phyloP scores from a whole-genome alignment of 2,113 vertebrate genomes.

The Neogobius melanostomus region DNA sequence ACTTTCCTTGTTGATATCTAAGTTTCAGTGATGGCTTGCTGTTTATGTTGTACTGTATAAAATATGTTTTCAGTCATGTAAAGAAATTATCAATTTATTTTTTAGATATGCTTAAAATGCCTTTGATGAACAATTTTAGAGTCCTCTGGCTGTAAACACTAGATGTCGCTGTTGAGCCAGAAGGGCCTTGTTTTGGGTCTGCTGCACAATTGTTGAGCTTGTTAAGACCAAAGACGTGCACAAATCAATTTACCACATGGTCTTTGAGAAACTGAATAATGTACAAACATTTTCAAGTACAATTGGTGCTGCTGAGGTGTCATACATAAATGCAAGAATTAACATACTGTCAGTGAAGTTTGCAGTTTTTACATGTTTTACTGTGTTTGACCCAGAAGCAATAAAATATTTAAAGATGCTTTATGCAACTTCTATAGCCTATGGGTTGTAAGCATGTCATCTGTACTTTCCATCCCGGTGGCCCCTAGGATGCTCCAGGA shows the following conservation, averaged over 20 bases:
- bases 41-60: slow-evolving; percentile 20
- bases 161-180: slow-evolving; percentile 36
- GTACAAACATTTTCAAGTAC: background rate
- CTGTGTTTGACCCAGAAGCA: background rate
- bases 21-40: background rate
- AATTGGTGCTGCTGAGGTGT: background rate
- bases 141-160: slow-evolving; percentile 29
- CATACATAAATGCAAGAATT: background rate
- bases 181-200: slow-evolving; percentile 1
- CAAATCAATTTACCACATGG: too few relatives aligned
- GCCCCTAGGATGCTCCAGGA: too few relatives aligned
- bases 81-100: background rate
- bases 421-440: too few relatives aligned
- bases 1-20: too few relatives aligned
- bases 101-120: slow-evolving; percentile 7
- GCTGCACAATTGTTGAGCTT: background rate
- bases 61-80: background rate
- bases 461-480: too few relatives aligned
- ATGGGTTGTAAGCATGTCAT: too few relatives aligned
- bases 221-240: too few relatives aligned
- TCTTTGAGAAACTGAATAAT: background rate
- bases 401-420: background rate
- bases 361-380: background rate
- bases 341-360: background rate
- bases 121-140: background rate